phyloP scores from a whole-genome alignment of 2,113 vertebrate species.

The Ariopsis seemanni region DNA sequence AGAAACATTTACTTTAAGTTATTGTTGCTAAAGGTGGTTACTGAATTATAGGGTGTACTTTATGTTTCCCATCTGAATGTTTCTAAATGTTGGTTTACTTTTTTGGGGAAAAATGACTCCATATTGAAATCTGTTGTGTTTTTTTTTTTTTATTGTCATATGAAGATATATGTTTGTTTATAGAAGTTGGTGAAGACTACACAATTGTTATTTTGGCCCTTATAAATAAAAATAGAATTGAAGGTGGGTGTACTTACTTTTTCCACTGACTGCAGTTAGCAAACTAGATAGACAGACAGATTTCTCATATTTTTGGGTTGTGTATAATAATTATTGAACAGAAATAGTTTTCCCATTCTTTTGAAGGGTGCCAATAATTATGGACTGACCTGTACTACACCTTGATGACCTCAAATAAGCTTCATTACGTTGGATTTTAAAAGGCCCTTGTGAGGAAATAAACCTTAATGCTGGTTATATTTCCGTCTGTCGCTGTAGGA shows the following conservation, averaged over 20 bases:
- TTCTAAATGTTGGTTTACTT: not conserved
- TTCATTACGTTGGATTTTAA: not conserved
- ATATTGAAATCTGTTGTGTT: not conserved
- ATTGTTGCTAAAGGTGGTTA: too few relatives aligned
- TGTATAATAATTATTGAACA: not conserved
- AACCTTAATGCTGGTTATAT: not conserved
- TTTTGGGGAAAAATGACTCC: not conserved
- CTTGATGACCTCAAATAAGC: too few relatives aligned
- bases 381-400: not conserved
- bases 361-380: not conserved
- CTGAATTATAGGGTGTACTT: too few relatives aligned
- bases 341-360: not conserved
- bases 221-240: not conserved
- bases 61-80: too few relatives aligned
- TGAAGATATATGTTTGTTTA: not conserved
- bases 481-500: conserved; percentile 54
- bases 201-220: not conserved
- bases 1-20: too few relatives aligned
- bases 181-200: not conserved
- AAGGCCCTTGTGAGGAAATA: not conserved
- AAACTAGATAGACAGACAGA: too few relatives aligned
- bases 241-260: not conserved
- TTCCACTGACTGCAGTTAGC: too few relatives aligned
- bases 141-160: not conserved
- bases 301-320: not conserved